Conservation (phyloP, 2,888 invertebrate species). For the Nineta flava region DNA sequence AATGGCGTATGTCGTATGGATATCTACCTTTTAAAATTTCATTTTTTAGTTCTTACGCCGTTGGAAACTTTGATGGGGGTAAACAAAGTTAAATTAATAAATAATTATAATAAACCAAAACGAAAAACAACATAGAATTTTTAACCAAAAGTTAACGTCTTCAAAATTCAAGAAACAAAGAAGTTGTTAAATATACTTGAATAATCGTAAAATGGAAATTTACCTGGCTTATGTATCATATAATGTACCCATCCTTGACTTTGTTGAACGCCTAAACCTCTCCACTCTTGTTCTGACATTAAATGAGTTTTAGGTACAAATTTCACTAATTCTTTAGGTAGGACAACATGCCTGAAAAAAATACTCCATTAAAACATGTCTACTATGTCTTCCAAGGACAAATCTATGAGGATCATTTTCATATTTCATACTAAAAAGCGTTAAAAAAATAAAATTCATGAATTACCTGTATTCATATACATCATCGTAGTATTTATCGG, state of each 20-base stretch:
- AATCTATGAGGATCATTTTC: not conserved
- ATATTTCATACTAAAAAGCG: not conserved
- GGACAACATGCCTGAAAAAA: slow-evolving; percentile 71
- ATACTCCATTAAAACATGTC: slow-evolving; percentile 4
- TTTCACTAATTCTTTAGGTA: slow-evolving; percentile 84
- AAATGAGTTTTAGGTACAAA: slow-evolving; percentile 82
- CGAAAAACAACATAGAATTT: no score
- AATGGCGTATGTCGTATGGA: no score
- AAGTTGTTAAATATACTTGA: not conserved
- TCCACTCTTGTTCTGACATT: slow-evolving; percentile 90
- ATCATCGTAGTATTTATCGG: slow-evolving; percentile 85
- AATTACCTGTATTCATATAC: slow-evolving; percentile 81
- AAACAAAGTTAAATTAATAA: no score
- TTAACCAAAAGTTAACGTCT: no score
- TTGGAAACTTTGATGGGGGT: no score
- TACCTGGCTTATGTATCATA: slow-evolving; percentile 90
- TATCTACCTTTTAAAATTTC: no score
- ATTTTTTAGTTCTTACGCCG: no score
- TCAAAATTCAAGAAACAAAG: no score
- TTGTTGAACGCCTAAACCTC: slow-evolving; percentile 87
- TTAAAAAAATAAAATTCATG: not conserved
- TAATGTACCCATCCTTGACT: slow-evolving; percentile 96
- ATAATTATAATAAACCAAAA: no score
- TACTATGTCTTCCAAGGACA: not conserved
- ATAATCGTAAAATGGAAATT: slow-evolving; percentile 11